Conservation (phyloP, 2,113 vertebrate species). For the Grammomys surdaster region DNA sequence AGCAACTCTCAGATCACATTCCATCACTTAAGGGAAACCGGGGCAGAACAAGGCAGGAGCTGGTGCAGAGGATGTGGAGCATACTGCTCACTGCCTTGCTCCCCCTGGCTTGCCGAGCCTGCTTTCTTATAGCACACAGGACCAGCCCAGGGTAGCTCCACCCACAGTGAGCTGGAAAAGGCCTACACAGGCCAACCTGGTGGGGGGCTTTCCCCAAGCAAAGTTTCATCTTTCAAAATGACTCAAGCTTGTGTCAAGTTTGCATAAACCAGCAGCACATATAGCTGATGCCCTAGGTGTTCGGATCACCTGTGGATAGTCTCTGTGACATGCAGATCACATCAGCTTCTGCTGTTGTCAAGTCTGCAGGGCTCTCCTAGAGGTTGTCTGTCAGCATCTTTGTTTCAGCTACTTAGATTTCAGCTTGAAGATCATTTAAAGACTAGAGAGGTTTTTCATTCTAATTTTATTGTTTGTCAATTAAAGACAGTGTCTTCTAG, state of each 20-base stretch:
- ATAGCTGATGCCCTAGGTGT: background rate
- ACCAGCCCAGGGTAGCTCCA: background rate
- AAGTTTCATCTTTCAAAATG: background rate
- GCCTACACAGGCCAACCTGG: background rate
- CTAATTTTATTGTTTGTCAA: constrained; percentile 18
- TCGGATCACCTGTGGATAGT: background rate
- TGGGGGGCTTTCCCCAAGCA: background rate
- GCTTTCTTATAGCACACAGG: background rate
- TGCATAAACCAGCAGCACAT: background rate
- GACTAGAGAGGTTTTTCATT: background rate
- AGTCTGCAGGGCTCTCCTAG: background rate
- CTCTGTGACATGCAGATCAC: background rate
- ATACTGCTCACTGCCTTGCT: background rate
- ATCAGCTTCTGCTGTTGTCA: constrained; percentile 11
- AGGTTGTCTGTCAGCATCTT: background rate
- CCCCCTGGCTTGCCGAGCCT: background rate
- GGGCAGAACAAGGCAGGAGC: background rate
- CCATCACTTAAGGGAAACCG: background rate
- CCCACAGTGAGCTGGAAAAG: background rate
- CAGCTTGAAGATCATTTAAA: background rate
- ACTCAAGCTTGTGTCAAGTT: background rate
- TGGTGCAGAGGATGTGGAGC: background rate
- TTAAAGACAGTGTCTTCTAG: background rate
- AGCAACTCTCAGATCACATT: background rate
- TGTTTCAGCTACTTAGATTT: constrained; percentile 1